Conservation (phyloP, 2,888 invertebrate genomes). For the Amphimallon solstitiale region DNA sequence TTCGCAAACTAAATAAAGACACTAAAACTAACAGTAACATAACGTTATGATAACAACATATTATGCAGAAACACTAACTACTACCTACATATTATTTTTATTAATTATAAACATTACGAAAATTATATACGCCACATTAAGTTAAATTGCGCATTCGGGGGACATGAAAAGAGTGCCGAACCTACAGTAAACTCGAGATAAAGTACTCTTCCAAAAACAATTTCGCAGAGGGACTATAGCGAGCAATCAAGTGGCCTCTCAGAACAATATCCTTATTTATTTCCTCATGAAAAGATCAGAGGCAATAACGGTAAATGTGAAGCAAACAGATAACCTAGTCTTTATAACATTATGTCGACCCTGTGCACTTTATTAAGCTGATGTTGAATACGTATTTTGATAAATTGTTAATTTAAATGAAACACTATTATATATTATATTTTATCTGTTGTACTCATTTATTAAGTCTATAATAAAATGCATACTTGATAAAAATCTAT, state of each 20-base stretch:
- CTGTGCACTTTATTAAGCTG: background rate
- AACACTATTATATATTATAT: background rate
- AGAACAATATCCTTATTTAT: constrained; percentile 24
- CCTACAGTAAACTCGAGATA: constrained; percentile 1
- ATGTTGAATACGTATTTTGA: background rate
- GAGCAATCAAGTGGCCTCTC: constrained; percentile 8
- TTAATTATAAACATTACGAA: too few species aligned
- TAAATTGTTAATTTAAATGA: background rate
- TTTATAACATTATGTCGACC: constrained; percentile 1
- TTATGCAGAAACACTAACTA: too few species aligned
- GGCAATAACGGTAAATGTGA: background rate
- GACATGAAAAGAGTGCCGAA: background rate
- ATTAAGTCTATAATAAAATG: constrained; percentile 16
- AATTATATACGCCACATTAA: background rate
- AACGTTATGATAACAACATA: too few species aligned
- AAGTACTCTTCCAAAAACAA: constrained; percentile 24
- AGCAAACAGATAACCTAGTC: constrained; percentile 14
- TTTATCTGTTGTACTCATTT: constrained; percentile 10
- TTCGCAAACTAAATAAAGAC: too few species aligned
- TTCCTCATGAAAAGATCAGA: background rate
- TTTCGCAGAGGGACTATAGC: background rate
- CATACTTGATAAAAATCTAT: constrained; percentile 15
- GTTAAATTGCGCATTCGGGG: background rate
- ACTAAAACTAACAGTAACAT: too few species aligned
- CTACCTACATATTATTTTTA: too few species aligned